Evolutionary conservation across 2,113 vertebrate genomes (phyloP), one percentile per base, ranked within the genome.

Genomic region (Pampusana beccarii): DNA sequence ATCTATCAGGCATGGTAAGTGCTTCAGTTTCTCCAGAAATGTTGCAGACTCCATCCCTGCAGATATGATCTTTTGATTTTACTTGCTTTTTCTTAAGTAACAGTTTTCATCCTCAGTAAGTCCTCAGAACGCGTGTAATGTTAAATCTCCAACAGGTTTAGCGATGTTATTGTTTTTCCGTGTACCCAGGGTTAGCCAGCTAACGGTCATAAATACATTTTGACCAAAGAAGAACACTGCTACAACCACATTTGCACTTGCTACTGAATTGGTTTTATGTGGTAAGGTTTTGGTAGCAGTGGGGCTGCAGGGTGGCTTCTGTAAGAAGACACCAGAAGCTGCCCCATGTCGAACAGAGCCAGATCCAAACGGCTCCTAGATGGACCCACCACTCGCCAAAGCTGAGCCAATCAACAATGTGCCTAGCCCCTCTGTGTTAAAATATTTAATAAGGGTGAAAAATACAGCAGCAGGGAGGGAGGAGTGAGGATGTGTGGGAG

Each of bases 311-410:
- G 19, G 4, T 73, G 54, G 6, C 21, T 79, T 70, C 77, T 61
- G 6, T 44, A 24, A 79, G 16, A 40, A 82, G 17, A 28, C 44
- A 26, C 7, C 31, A 20, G 80, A 86, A 83, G 6, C 46, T 66
- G 11, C 12, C 20, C 28, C 3, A 0, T 62, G 26, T 57, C 3
- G 2, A 42, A 71, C 19, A 53, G 16, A 48, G 5, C 2, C 51
- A 28, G 9, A 84, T 67, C 34, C 33, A 66, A 2, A 26, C 80
- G 77, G 8, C 28, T 78, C 9, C 26, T 62, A 44, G 25, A 11
- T 62, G 36, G 36, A 58, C 16, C 20, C 28, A 64, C 17, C 13
- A 23, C 31, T 54, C 18, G 15, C 38, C 56, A 60, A 51, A 74
- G 40, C 51, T 74, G 40, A 80, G 56, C 16, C 26, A 13, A 3